Base-by-base conservation (phyloP, 2,888 invertebrate species). In the Shargacucullia verbasci region DNA sequence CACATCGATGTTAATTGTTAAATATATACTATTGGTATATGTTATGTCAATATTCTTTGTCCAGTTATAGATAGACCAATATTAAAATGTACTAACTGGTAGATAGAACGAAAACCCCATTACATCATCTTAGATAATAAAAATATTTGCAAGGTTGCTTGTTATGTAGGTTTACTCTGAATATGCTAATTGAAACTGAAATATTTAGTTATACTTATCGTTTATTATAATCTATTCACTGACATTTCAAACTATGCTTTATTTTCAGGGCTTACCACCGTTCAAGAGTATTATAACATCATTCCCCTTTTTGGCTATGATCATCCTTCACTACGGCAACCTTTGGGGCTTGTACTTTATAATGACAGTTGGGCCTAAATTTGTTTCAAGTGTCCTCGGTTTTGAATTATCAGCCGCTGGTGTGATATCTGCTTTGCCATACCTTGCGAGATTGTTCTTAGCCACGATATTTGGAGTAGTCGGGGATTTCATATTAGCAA, bases 311-410 rank as follows among this genome's bases (percentile, higher is more conserved):
- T 91, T 96, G 86, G 95, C 96, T 0, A 91, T 97, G 78, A 73
- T 94, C 9, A 74, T 96, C 1, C 89, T 96, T 20, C 97, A 97
- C 76, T 97, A 96, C 76, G 97, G 97, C 35, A 97, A 96, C 79
- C 88, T 97, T 58, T 97, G 97, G 95, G 96, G 97, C 0, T 83
- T 97, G 27, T 97, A 96, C 85, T 96, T 97, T 81, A 94, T 97
- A 45, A 95, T 97, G 88, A 97, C 96, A 0, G 96, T 96, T 34
- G 96, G 97, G 40, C 97, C 97, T 6, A 96, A 96, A 73, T 97
- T 96, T 81, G 94, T 97, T 78, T 96, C 96, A 38, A 96, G 96
- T 72, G 95, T 96, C 0, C 86, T 97, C 40, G 96, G 96, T 6
- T 97, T 97, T 79, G 95, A 96, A 76, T 81, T 97, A 13, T 94